A percentile compares a stretch with the other conserved stretches of the same genome.
Evolutionary conservation across 2,888 invertebrate genomes (phyloP).

Genomic region (Aquatica leii): DNA sequence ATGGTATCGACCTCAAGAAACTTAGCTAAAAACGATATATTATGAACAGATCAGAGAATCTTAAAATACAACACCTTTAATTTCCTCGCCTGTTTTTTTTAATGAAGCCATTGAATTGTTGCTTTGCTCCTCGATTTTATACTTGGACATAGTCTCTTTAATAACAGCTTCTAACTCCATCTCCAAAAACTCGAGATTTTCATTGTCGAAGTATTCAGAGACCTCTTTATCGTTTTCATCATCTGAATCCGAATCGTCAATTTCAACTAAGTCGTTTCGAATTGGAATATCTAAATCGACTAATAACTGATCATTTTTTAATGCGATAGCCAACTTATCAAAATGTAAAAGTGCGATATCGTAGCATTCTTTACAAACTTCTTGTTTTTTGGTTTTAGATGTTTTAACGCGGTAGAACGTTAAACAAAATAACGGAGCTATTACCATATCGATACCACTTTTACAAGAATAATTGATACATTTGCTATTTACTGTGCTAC

Average conservation of each 20-base stretch:
- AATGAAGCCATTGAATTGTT: constrained; percentile 58
- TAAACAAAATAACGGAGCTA: constrained; percentile 60
- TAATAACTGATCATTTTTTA: constrained; percentile 46
- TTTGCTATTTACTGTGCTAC: constrained; percentile 49
- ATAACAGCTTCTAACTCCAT: constrained; percentile 61
- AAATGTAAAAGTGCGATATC: constrained; percentile 54
- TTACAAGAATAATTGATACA: constrained; percentile 68
- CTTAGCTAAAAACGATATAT: constrained; percentile 9
- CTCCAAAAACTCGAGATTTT: constrained; percentile 57
- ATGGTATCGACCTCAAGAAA: constrained; percentile 60
- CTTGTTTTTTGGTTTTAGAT: constrained; percentile 53
- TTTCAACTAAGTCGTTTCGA: constrained; percentile 58
- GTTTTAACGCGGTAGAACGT: constrained; percentile 59
- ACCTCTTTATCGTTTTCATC: constrained; percentile 46
- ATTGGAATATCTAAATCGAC: constrained; percentile 54
- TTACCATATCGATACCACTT: constrained; percentile 59
- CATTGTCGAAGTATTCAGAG: constrained; percentile 46
- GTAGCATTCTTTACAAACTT: constrained; percentile 59
- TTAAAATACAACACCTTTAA: no score
- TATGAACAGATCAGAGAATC: no score
- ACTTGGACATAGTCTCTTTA: constrained; percentile 61
- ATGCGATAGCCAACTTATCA: constrained; percentile 50
- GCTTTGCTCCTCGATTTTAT: constrained; percentile 61
- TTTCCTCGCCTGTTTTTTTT: constrained; percentile 53
- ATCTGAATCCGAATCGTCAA: constrained; percentile 59